Conservation (phyloP, 2,888 invertebrate genomes). For the Amphipyra berbera region DNA sequence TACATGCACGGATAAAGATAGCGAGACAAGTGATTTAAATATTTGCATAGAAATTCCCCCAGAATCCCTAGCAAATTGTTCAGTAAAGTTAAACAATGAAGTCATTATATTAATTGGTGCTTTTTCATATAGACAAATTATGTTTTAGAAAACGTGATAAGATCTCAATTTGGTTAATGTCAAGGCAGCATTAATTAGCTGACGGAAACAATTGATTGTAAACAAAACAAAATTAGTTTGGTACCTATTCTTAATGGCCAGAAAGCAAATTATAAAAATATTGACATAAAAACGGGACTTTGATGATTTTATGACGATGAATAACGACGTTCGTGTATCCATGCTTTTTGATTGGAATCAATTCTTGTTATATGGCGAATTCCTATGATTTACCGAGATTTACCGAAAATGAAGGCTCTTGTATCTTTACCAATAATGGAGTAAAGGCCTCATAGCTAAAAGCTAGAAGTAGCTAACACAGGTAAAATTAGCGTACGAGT, state of each 20-base stretch:
- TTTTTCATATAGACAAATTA: slow-evolving; percentile 13
- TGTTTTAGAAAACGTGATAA: slow-evolving; percentile 14
- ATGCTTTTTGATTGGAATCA: too few relatives aligned
- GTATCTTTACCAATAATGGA: too few relatives aligned
- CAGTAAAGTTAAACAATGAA: slow-evolving; percentile 8
- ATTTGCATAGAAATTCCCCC: slow-evolving; percentile 35
- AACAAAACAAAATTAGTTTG: neutral
- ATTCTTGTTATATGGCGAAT: too few relatives aligned
- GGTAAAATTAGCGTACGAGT: too few relatives aligned
- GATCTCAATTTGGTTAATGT: slow-evolving; percentile 21
- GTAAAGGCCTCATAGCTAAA: too few relatives aligned
- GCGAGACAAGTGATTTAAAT: slow-evolving; percentile 23
- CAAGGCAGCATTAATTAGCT: slow-evolving; percentile 19
- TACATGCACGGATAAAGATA: slow-evolving; percentile 15
- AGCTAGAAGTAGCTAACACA: too few relatives aligned
- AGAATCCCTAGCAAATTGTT: neutral
- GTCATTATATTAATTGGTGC: slow-evolving; percentile 20
- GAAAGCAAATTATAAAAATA: too few relatives aligned
- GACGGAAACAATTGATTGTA: slow-evolving; percentile 19
- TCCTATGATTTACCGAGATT: too few relatives aligned
- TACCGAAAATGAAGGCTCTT: too few relatives aligned
- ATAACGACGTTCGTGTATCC: too few relatives aligned
- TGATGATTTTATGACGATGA: too few relatives aligned
- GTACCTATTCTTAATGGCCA: neutral
- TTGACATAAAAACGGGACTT: too few relatives aligned